Conservation (phyloP, 2,797 vertebrate species). For the Darevskia nairensis region DNA sequence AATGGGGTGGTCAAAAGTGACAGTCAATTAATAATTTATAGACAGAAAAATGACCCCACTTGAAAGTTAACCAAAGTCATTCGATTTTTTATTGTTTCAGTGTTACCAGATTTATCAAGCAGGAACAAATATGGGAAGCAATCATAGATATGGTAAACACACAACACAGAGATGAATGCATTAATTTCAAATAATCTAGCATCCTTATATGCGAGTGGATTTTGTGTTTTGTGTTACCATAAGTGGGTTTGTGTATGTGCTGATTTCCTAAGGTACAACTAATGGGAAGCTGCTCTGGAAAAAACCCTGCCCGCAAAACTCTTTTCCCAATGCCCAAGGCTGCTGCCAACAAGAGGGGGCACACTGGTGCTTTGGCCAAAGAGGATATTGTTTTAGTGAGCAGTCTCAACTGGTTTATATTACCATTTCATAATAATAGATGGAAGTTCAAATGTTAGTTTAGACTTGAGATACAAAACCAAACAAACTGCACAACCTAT, state of each 20-base stretch:
- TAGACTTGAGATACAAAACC: background rate
- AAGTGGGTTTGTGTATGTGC: background rate
- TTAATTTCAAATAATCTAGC: background rate
- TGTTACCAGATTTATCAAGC: background rate
- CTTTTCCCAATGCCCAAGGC: background rate
- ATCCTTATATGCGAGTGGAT: background rate
- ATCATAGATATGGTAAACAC: background rate
- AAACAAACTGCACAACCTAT: background rate
- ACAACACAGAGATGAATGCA: background rate
- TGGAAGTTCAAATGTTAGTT: background rate
- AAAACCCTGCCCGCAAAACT: background rate
- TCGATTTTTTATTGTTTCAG: background rate
- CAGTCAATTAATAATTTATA: background rate
- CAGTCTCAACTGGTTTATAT: background rate
- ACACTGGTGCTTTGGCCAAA: background rate
- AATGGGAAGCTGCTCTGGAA: background rate
- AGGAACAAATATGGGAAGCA: background rate
- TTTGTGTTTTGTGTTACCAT: background rate
- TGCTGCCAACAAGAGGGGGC: background rate
- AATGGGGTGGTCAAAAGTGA: background rate
- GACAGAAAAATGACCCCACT: background rate
- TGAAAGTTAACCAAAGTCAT: background rate
- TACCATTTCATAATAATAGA: background rate
- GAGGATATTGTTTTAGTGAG: background rate
- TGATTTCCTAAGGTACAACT: background rate